Evolutionary conservation across 1,140 invertebrate genomes (phyloP).

Genomic region (Trichoplusia ni): DNA sequence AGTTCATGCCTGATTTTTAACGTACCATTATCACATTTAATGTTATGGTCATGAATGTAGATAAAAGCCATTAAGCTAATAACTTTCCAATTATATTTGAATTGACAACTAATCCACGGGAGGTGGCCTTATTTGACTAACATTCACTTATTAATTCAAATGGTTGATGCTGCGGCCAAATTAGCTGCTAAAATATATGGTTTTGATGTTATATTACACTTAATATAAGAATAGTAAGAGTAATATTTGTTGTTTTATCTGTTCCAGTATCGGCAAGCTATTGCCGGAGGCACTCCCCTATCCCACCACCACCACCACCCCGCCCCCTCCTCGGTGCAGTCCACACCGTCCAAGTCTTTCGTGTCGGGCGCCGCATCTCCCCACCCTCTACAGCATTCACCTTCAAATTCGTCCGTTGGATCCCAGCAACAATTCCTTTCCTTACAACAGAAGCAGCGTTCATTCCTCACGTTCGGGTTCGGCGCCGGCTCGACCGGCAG

Average conservation of each 20-base stretch:
- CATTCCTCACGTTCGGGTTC: conserved; percentile 98
- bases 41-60: conserved; percentile 44
- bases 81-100: conserved; percentile 72
- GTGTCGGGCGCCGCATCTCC: conserved; percentile 56
- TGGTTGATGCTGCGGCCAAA: conserved; percentile 26
- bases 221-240: background rate
- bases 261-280: conserved; percentile 76
- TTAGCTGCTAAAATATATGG: background rate
- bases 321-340: conserved; percentile 80
- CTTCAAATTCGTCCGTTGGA: conserved; percentile 81
- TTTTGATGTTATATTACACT: background rate
- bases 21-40: conserved; percentile 26
- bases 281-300: conserved; percentile 63
- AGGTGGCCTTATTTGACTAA: conserved; percentile 69
- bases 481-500: conserved; percentile 86
- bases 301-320: conserved; percentile 68
- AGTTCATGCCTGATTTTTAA: conserved; percentile 52
- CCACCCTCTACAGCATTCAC: conserved; percentile 72
- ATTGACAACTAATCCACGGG: conserved; percentile 72
- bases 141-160: conserved; percentile 41
- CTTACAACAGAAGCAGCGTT: conserved; percentile 97
- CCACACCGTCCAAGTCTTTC: conserved; percentile 84
- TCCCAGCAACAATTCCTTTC: conserved; percentile 85
- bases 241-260: conserved; percentile 37
- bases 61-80: conserved; percentile 64